Percentiles rank a stretch among this genome's conserved stretches.
These are phyloP conservation scores for Tor tambroides DNA, from an alignment of 2,113 vertebrate genomes.

Conservation along the genomic window DNA sequence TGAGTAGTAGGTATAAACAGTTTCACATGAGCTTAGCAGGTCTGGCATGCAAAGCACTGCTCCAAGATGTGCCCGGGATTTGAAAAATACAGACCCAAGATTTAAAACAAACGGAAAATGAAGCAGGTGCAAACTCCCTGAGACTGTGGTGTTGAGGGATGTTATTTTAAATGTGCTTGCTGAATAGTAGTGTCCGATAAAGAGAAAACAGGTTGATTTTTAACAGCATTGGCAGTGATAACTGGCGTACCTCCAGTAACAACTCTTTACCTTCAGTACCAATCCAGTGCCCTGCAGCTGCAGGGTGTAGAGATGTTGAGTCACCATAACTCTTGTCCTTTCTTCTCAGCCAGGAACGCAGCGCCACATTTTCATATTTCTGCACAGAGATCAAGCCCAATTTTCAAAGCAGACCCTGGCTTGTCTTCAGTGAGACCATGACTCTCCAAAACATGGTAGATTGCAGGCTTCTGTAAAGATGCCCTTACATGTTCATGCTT, in stretches of 20 bases:
- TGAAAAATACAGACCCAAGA: conserved; percentile 29
- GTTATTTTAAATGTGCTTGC: conserved; percentile 23
- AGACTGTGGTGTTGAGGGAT: background rate
- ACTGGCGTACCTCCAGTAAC: background rate
- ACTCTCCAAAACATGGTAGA: background rate
- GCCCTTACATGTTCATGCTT: background rate
- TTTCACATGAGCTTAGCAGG: conserved; percentile 13
- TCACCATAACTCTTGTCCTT: background rate
- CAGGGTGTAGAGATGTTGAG: background rate
- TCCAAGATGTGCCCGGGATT: background rate
- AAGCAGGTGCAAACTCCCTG: background rate
- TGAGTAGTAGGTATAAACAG: conserved; percentile 6
- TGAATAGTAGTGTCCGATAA: background rate
- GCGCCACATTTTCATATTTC: too few species aligned
- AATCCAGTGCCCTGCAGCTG: background rate
- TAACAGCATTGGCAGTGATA: conserved; percentile 1
- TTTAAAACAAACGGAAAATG: conserved; percentile 8
- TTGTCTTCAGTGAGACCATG: background rate
- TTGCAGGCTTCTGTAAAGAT: background rate
- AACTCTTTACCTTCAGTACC: background rate
- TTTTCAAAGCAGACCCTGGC: background rate
- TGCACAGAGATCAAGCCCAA: too few species aligned
- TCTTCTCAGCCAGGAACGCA: background rate
- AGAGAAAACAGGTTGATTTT: background rate
- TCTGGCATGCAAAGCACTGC: background rate